Evolutionary conservation across 2,113 vertebrate species (phyloP).

Genomic region (Rhegmatorhina hoffmannsi): DNA sequence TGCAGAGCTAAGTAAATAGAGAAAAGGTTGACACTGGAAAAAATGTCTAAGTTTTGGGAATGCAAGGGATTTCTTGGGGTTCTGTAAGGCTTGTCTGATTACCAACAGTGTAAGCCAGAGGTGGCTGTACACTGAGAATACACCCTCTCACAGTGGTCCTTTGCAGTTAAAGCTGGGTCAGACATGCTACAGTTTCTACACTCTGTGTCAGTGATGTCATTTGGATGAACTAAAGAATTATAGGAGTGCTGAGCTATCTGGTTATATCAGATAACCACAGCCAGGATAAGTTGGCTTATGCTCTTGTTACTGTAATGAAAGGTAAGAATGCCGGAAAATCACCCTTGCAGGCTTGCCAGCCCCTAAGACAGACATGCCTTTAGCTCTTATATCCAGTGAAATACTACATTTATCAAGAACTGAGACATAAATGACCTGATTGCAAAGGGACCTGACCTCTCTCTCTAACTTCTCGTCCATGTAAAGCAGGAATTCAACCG

Average conservation of each 20-base stretch:
- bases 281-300: slow-evolving; percentile 38
- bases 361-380: slow-evolving; percentile 9
- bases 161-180: not conserved
- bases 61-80: not conserved
- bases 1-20: not conserved
- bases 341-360: slow-evolving; percentile 1
- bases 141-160: not conserved
- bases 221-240: slow-evolving; percentile 6
- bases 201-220: slow-evolving; percentile 17
- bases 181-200: not conserved
- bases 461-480: not conserved
- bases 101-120: not conserved
- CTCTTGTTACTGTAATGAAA: slow-evolving; percentile 24
- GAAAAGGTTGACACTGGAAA: not conserved
- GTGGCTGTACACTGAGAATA: not conserved
- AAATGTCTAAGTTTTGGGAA: not conserved
- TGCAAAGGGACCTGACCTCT: not conserved
- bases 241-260: slow-evolving; percentile 27
- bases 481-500: not conserved
- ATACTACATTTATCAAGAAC: slow-evolving; percentile 19
- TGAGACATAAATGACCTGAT: slow-evolving; percentile 6
- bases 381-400: not conserved
- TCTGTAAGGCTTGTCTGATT: not conserved
- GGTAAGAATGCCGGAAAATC: slow-evolving; percentile 53
- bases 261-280: slow-evolving; percentile 20